Conservation (phyloP, 2,888 invertebrate genomes). For the Synergus japonicus region DNA sequence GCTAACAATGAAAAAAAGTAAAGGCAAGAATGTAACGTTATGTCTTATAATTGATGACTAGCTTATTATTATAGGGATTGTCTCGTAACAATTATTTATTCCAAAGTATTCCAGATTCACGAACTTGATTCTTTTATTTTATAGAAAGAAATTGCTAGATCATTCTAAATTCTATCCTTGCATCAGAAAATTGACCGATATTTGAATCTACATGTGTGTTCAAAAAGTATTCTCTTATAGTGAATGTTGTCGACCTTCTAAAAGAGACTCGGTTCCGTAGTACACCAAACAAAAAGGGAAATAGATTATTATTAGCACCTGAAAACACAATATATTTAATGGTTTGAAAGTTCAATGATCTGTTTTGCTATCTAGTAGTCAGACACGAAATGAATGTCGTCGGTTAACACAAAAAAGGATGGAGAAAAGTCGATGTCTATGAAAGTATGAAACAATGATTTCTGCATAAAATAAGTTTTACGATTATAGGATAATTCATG, state of each 20-base stretch:
- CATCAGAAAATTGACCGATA: neutral
- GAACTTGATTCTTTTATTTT: neutral
- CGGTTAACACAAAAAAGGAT: neutral
- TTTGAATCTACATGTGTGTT: neutral
- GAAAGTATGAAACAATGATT: neutral
- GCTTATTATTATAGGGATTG: neutral
- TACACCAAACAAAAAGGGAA: neutral
- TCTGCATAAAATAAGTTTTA: neutral
- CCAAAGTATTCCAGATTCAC: neutral
- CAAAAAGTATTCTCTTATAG: constrained; percentile 51
- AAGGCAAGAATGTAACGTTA: neutral
- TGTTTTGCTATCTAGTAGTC: neutral
- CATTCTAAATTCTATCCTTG: neutral
- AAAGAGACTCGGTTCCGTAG: neutral
- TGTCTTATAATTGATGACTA: neutral
- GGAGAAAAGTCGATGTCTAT: neutral
- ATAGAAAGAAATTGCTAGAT: neutral
- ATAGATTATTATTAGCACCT: neutral
- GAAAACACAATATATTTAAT: neutral
- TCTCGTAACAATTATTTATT: neutral
- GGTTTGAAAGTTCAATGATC: neutral
- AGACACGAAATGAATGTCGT: neutral
- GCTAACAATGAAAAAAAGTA: neutral
- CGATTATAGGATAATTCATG: neutral
- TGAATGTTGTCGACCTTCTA: constrained; percentile 75